Conservation (phyloP, 2,113 vertebrate genomes). For the Mobula birostris region DNA sequence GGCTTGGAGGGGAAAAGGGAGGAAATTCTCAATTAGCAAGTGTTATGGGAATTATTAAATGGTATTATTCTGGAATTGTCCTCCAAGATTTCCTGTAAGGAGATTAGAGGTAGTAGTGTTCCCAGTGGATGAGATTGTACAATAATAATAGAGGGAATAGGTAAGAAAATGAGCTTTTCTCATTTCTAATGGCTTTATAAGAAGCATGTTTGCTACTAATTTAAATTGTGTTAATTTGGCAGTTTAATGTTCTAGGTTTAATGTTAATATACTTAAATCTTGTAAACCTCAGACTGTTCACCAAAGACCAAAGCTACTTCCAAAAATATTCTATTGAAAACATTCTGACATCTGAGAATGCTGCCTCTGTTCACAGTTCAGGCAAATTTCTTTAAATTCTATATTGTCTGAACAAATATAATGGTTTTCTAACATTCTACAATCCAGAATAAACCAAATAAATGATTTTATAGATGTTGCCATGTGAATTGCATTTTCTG, state of each 20-base stretch:
- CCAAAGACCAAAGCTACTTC: not conserved
- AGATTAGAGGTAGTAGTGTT: not conserved
- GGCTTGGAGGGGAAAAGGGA: not conserved
- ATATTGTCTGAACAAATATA: not conserved
- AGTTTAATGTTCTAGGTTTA: not conserved
- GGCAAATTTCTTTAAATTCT: not conserved
- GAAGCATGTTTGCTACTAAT: not conserved
- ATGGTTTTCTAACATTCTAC: not conserved
- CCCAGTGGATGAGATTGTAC: not conserved
- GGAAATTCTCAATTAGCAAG: not conserved
- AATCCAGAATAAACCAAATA: not conserved
- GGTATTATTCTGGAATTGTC: not conserved
- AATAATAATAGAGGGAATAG: not conserved
- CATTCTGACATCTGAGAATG: not conserved
- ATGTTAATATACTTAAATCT: not conserved
- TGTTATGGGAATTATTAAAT: not conserved
- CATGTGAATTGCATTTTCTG: not conserved
- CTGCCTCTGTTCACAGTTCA: not conserved
- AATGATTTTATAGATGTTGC: not conserved
- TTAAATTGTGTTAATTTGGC: not conserved
- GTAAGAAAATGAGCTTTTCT: not conserved
- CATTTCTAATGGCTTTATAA: not conserved
- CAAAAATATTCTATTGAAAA: not conserved
- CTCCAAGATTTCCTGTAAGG: not conserved
- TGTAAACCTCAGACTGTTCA: not conserved